Conservation (phyloP, 2,113 vertebrate genomes). For the Conger conger region DNA sequence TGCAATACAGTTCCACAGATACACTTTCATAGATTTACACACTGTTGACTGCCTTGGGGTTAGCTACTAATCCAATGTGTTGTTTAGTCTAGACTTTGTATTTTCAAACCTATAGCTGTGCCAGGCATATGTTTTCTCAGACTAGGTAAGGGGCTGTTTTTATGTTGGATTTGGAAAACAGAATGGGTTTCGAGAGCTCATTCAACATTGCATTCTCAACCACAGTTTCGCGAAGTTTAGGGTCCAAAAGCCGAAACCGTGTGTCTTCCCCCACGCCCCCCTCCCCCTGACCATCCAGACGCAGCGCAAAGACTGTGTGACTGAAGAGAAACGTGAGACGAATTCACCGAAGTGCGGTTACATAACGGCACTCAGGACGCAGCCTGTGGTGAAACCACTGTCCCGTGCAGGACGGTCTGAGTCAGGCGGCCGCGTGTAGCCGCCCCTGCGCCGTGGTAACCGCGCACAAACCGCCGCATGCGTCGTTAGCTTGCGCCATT, state of each 20-base stretch:
- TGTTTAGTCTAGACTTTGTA: neutral
- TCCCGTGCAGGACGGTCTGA: neutral
- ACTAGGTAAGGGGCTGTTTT: neutral
- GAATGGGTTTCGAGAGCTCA: neutral
- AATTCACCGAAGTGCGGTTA: neutral
- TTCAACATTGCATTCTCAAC: neutral
- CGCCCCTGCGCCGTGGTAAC: neutral
- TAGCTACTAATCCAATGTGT: no score
- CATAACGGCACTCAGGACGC: neutral
- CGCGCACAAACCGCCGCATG: no score
- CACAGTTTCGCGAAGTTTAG: neutral
- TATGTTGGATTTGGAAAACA: neutral
- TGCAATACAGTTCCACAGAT: no score
- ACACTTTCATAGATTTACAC: no score
- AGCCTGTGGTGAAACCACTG: neutral
- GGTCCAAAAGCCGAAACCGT: neutral
- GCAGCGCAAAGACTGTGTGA: no score
- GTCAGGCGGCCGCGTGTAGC: no score
- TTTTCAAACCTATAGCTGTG: neutral
- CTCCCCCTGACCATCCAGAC: neutral
- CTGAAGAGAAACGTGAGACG: neutral
- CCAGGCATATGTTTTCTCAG: neutral
- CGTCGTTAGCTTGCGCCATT: no score
- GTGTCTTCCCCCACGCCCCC: no score
- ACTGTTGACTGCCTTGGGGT: no score